Base-by-base conservation (phyloP, 2,797 vertebrate species). In the Peromyscus melanophrys region DNA sequence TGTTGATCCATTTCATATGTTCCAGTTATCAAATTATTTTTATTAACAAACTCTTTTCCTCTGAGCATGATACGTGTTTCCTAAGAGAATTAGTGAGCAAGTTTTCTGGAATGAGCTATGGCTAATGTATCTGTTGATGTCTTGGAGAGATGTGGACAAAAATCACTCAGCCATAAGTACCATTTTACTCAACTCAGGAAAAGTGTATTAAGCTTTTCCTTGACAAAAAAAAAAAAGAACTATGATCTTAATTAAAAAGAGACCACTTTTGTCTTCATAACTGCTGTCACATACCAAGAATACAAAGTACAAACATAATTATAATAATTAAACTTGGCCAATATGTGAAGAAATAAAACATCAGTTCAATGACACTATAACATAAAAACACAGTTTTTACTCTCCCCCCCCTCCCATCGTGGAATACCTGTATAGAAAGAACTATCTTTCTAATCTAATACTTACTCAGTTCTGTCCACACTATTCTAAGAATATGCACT, bases 61-160 rank as follows among this genome's bases (percentile, higher is more conserved):
- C 88, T 31, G 43, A 87, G 65, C 29, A 76, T 31, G 43, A 84
- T 37, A 61, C 34, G n/a, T 92, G 12, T 55, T 16, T 76, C 84
- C 40, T 81, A 13, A 96, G 90, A 77, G 92, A 77, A 5, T 49
- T 37, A 88, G 1, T 52, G 37, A 82, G 27, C 17, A 81, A n/a
- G 14, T 57, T 11, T n/a, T 80, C 25, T 80, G 46, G 37, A 92
- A 76, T 87, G 19, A 69, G 7, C 27, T 57, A 29, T 12, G 11
- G 8, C 49, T 75, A n/a, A 49, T 52, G 1, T 43, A 88, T 77
- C 55, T 80, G n/a, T 29, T 63, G 6, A 89, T 78, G 40, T 71
- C 31, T 89, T 89, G 55, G 31, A 94, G 75, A 89, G 78, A 93
- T 27, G 19, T 55, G n/a, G 86, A 73, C 84, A 89, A 87, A 69